A percentile compares a stretch with the other conserved stretches of the same genome.
Evolutionary conservation across 2,113 vertebrate genomes (phyloP).

Genomic region (Sminthopsis crassicaudata): DNA sequence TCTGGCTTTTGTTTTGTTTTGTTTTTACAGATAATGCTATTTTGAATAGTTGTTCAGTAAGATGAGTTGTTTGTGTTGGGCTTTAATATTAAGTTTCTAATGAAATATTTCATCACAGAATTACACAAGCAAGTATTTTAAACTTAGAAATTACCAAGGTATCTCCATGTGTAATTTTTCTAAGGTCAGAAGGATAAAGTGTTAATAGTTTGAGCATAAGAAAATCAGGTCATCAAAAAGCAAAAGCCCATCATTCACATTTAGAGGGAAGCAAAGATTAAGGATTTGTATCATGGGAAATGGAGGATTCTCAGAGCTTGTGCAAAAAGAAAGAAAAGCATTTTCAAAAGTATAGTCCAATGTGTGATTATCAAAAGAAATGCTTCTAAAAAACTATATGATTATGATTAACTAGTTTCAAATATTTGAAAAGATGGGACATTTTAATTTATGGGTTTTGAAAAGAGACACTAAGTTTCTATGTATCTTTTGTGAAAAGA

Average conservation of each 20-base stretch:
- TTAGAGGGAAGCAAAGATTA: slow-evolving; percentile 20
- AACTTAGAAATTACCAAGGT: slow-evolving; percentile 30
- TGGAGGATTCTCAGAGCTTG: slow-evolving; percentile 23
- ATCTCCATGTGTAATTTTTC: slow-evolving; percentile 45
- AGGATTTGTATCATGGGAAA: neutral
- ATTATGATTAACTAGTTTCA: neutral
- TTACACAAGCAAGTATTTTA: neutral
- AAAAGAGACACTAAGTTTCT: slow-evolving; percentile 11
- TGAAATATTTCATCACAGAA: slow-evolving; percentile 28
- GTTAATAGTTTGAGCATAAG: slow-evolving; percentile 7
- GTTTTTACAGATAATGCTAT: neutral
- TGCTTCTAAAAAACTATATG: slow-evolving; percentile 7
- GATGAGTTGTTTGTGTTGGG: neutral
- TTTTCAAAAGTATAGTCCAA: slow-evolving; percentile 18
- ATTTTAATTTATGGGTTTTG: slow-evolving; percentile 57
- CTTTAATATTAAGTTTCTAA: neutral
- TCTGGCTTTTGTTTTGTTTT: neutral
- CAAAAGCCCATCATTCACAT: slow-evolving; percentile 13
- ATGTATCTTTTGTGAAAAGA: slow-evolving; percentile 29
- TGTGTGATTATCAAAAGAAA: slow-evolving; percentile 13
- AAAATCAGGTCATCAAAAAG: slow-evolving; percentile 30
- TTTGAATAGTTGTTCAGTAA: neutral
- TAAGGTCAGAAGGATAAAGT: slow-evolving; percentile 6
- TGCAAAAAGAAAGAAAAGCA: slow-evolving; percentile 6
- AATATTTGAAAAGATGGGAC: slow-evolving; percentile 38